Percentiles rank a stretch among this genome's conserved stretches.
phyloP scores from a whole-genome alignment of 2,888 invertebrate genomes.

The Blastobasis lacticolella region DNA sequence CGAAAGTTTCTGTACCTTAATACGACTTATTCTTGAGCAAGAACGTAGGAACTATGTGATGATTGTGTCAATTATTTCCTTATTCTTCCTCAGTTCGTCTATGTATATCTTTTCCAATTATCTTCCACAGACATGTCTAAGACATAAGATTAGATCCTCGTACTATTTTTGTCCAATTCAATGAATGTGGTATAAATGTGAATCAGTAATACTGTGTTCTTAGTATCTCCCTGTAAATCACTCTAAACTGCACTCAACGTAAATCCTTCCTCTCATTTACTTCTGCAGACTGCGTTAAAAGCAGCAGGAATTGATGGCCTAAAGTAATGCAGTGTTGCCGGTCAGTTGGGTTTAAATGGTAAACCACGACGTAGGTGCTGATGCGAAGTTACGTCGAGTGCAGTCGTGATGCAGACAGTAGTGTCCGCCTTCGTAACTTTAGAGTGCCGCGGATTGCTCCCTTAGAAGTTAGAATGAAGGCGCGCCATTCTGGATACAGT shows the following conservation, averaged over 20 bases:
- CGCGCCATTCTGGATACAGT: conserved; percentile 3
- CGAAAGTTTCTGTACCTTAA: conserved; percentile 52
- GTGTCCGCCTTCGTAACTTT: conserved; percentile 63
- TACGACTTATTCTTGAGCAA: conserved; percentile 52
- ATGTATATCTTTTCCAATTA: neutral
- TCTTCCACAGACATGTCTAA: conserved; percentile 37
- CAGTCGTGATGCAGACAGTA: conserved; percentile 46
- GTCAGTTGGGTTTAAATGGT: neutral
- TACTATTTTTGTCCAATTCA: conserved; percentile 57
- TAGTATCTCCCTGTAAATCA: conserved; percentile 49
- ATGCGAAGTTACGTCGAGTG: conserved; percentile 17
- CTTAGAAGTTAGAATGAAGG: conserved; percentile 61
- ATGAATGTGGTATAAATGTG: conserved; percentile 67
- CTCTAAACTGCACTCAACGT: conserved; percentile 45
- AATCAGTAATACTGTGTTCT: conserved; percentile 61
- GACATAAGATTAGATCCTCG: conserved; percentile 48
- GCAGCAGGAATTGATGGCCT: neutral
- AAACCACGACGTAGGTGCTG: no score
- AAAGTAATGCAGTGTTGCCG: neutral
- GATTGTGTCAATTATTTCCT: conserved; percentile 73
- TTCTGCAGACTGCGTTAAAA: neutral
- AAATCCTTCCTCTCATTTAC: conserved; percentile 1
- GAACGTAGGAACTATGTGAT: conserved; percentile 70
- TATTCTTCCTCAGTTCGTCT: conserved; percentile 43
- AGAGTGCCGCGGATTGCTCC: conserved; percentile 61